Evolutionary conservation across 1,140 invertebrate species (phyloP).

Genomic region (Trinorchestia longiramus): DNA sequence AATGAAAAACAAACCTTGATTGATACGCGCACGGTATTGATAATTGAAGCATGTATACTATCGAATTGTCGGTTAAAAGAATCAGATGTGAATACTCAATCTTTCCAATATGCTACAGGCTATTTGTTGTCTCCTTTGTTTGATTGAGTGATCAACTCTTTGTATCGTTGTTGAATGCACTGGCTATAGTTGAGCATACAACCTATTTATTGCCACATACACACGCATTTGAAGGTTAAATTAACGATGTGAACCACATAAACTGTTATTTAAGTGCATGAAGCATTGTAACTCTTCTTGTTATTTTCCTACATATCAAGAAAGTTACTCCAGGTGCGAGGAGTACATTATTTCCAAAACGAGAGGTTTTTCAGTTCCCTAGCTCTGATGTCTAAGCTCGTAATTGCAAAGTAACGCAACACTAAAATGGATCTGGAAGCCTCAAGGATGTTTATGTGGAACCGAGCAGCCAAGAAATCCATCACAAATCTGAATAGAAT

Average conservation of each 20-base stretch:
- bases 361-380: no score
- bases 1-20: not conserved
- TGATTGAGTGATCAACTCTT: not conserved
- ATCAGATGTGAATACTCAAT: not conserved
- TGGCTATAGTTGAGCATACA: not conserved
- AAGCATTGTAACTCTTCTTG: not conserved
- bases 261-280: not conserved
- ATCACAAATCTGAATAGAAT: not conserved
- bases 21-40: not conserved
- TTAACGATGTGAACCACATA: not conserved
- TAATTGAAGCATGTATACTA: not conserved
- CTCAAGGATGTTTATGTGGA: not conserved
- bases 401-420: no score
- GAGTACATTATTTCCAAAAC: not conserved
- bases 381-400: no score
- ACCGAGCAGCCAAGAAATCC: not conserved
- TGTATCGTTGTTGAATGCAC: not conserved
- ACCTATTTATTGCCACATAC: not conserved
- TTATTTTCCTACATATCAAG: no score
- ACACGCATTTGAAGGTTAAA: not conserved
- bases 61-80: not conserved
- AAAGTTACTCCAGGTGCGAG: not conserved
- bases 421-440: no score
- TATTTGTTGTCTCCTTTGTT: not conserved
- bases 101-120: not conserved